A percentile compares a stretch with the other conserved stretches of the same genome.
Conservation (phyloP, 2,113 vertebrate genomes). For the Catharus bicknelli region DNA sequence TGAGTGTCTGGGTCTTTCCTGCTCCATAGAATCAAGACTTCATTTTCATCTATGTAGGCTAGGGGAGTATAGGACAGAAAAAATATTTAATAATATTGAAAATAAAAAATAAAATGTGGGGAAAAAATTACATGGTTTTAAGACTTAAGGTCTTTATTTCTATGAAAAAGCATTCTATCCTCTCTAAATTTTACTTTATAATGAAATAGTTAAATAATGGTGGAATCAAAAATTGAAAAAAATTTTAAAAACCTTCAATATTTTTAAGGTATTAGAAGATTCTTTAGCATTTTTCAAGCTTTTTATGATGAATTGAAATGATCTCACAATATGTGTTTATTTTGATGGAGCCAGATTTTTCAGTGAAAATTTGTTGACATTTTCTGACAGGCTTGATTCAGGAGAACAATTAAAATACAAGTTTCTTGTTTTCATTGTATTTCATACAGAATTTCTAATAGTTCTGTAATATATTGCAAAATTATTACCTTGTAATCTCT, state of each 20-base stretch:
- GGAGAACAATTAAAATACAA: not conserved
- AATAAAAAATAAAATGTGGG: rapidly evolving
- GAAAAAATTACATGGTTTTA: not conserved
- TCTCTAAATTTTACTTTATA: not conserved
- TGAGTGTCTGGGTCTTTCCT: too few relatives aligned
- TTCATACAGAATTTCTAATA: not conserved
- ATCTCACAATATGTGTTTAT: not conserved
- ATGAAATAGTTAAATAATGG: not conserved
- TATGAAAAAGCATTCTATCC: not conserved
- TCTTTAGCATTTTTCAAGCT: not conserved
- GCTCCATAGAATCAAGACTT: not conserved
- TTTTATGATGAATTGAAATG: not conserved
- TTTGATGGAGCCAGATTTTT: not conserved
- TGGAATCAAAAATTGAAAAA: rapidly evolving
- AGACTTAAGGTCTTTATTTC: not conserved
- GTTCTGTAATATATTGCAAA: not conserved
- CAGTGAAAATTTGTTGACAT: not conserved
- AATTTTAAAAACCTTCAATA: not conserved
- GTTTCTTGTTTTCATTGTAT: not conserved
- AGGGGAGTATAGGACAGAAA: not conserved
- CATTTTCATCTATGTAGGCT: not conserved
- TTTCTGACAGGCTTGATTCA: not conserved
- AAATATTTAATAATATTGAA: not conserved
- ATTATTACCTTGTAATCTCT: conserved; percentile 4
- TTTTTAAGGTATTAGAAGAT: not conserved